Conservation (phyloP, 2,888 invertebrate genomes). For the Nomada fucata region DNA sequence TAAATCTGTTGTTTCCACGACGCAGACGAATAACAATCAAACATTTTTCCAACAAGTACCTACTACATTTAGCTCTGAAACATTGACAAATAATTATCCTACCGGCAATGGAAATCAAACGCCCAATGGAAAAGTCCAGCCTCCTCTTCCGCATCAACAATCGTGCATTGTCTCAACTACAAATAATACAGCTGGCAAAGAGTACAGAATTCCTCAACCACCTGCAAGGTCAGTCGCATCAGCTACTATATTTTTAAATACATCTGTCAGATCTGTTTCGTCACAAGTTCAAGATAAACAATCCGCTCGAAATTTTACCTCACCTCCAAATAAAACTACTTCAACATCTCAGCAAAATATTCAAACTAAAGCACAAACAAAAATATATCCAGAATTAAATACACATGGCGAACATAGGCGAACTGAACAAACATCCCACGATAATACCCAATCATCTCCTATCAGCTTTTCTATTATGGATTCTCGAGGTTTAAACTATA, state of each 20-base stretch:
- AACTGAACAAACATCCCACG: slow-evolving; percentile 85
- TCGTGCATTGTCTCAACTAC: slow-evolving; percentile 91
- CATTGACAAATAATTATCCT: slow-evolving; percentile 84
- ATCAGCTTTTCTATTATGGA: slow-evolving; percentile 92
- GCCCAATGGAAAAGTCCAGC: slow-evolving; percentile 79
- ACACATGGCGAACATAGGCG: slow-evolving; percentile 81
- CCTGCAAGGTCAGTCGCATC: slow-evolving; percentile 84
- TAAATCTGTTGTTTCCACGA: slow-evolving; percentile 84
- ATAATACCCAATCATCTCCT: slow-evolving; percentile 89
- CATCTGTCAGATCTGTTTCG: slow-evolving; percentile 75
- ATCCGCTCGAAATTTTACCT: slow-evolving; percentile 85
- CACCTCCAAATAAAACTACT: slow-evolving; percentile 83
- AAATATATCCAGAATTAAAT: slow-evolving; percentile 90
- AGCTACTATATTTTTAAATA: slow-evolving; percentile 81
- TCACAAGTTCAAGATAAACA: slow-evolving; percentile 81
- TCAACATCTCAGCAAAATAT: slow-evolving; percentile 81
- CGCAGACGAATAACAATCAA: slow-evolving; percentile 85
- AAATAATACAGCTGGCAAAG: slow-evolving; percentile 87
- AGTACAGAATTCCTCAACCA: slow-evolving; percentile 87
- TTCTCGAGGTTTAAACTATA: slow-evolving; percentile 88
- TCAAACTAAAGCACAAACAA: slow-evolving; percentile 91
- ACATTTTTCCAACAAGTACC: slow-evolving; percentile 89
- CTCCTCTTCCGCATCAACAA: slow-evolving; percentile 87
- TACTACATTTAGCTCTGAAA: slow-evolving; percentile 86
- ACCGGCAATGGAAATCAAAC: slow-evolving; percentile 81